Evolutionary conservation across 2,797 vertebrate genomes (phyloP), one percentile per base, ranked within the genome.

Genomic region (Danionella dracula): DNA sequence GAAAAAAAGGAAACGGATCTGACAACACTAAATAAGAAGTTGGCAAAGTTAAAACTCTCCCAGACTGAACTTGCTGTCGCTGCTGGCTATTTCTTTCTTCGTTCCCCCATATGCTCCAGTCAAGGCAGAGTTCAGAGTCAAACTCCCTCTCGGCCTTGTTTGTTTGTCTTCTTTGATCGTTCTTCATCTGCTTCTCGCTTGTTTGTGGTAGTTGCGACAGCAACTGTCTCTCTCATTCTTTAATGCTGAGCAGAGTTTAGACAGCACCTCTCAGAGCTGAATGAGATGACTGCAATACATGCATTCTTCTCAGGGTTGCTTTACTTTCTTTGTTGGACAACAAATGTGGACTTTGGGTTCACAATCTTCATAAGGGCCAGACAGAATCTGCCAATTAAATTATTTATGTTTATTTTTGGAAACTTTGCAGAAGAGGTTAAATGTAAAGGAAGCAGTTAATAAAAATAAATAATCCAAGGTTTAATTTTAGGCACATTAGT

Each of bases 131-230:
- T 69, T 69, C 50, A 63, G 45, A 70, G 61, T 56, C 23, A 3
- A 62, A 41, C 42, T 56, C 51, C 34, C 68, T 63, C 51, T 49
- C 5, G 27, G 51, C 50, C 68, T 63, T 63, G 59, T 63, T 60
- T 61, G 46, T 68, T 70, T 63, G 68, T 56, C 59, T 56, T 63
- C 50, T 70, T 62, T 56, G 67, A 70, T 70, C 58, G 9, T 62
- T 48, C 50, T 55, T 63, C 50, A 54, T 70, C 51, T 57, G 37
- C 15, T 63, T 55, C 59, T 41, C 23, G 48, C 17, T 37, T 63
- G 45, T 35, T 46, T 62, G 58, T 54, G 5, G 17, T 31, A 19
- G 8, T 35, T 38, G 35, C 16, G 16, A 41, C 59, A 56, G 50
- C 58, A 49, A 59, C 34, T 55, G 42, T 54, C 45, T 54, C 50